phyloP scores from a whole-genome alignment of 2,888 invertebrate genomes.

The Arrhopalites spinosus region DNA sequence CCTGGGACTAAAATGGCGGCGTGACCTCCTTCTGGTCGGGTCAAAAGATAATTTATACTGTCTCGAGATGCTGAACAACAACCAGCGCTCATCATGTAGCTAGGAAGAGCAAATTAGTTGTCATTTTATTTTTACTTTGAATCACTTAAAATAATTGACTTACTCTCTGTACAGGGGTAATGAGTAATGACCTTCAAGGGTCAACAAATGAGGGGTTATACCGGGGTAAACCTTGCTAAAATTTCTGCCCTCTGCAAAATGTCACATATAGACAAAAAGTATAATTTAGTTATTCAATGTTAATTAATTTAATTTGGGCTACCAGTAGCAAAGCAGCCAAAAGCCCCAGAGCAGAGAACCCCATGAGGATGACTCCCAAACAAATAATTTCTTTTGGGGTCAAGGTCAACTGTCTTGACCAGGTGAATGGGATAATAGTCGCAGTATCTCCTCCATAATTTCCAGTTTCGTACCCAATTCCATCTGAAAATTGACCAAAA shows the following conservation, averaged over 20 bases:
- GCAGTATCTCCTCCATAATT: constrained; percentile 73
- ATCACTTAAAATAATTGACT: no score
- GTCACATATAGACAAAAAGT: background rate
- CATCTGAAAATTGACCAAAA: no score
- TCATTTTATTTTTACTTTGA: no score
- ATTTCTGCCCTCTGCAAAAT: constrained; percentile 30
- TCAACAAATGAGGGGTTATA: constrained; percentile 64
- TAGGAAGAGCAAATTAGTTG: no score
- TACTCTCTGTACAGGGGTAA: no score
- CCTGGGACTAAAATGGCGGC: no score
- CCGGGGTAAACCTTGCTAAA: constrained; percentile 67
- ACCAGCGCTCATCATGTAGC: constrained; percentile 29
- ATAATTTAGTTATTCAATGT: no score
- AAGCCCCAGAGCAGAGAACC: constrained; percentile 80
- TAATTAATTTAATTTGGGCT: no score
- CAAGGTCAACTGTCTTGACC: constrained; percentile 80
- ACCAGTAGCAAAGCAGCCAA: constrained; percentile 76
- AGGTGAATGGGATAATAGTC: constrained; percentile 62
- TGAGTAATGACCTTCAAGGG: constrained; percentile 59
- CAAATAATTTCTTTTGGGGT: constrained; percentile 80
- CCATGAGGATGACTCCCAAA: constrained; percentile 92
- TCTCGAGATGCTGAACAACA: constrained; percentile 66
- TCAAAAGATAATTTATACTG: constrained; percentile 70
- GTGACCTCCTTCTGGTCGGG: constrained; percentile 60
- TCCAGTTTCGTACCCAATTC: constrained; percentile 69